Conservation (phyloP, 2,888 invertebrate species). For the Lottia gigantea region DNA sequence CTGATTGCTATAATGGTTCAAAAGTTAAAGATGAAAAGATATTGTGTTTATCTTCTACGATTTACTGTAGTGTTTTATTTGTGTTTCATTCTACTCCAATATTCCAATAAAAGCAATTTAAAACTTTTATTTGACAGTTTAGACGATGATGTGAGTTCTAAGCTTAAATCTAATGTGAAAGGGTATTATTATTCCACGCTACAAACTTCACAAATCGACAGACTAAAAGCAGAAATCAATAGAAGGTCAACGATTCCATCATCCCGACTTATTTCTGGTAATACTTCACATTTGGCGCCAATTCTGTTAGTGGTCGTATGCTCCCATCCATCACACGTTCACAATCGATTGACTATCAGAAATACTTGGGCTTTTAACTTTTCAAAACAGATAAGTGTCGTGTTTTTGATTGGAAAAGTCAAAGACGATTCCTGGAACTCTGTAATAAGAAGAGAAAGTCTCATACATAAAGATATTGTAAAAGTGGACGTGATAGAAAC, state of each 20-base stretch:
- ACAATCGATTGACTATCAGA: constrained; percentile 33
- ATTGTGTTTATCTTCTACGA: too few species aligned
- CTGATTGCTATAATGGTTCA: too few species aligned
- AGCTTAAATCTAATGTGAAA: background rate
- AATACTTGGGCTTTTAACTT: constrained; percentile 31
- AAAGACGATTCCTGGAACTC: constrained; percentile 29
- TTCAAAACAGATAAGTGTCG: constrained; percentile 20
- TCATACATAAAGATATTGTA: constrained; percentile 35
- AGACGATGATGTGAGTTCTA: background rate
- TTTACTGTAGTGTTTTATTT: background rate
- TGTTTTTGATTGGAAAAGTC: constrained; percentile 32
- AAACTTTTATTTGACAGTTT: background rate
- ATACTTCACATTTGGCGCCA: background rate
- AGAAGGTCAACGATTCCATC: constrained; percentile 1
- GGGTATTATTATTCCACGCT: constrained; percentile 4
- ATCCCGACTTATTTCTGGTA: background rate
- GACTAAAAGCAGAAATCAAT: constrained; percentile 4
- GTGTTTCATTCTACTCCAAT: background rate
- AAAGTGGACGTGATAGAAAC: constrained; percentile 32
- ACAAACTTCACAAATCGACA: background rate
- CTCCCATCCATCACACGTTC: constrained; percentile 32
- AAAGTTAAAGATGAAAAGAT: too few species aligned
- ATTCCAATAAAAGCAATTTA: background rate
- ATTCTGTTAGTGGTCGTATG: constrained; percentile 31
- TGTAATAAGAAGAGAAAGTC: constrained; percentile 29